Evolutionary conservation across 2,797 vertebrate species (phyloP).

Genomic region (Cirrhinus molitorella): DNA sequence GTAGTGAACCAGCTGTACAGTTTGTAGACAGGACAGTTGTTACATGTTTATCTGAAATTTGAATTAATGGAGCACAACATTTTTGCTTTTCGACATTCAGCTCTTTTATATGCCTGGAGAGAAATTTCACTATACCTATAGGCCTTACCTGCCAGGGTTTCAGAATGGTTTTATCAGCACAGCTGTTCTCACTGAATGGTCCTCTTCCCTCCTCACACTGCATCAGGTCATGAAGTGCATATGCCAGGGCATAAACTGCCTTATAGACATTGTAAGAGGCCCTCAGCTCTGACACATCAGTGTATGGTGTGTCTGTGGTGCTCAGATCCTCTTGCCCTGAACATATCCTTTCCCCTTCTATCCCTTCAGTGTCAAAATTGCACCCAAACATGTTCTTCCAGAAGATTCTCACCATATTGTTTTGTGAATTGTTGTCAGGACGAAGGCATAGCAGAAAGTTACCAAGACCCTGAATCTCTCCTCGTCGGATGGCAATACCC

Average conservation of each 20-base stretch:
- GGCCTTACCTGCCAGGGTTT: conserved; percentile 76
- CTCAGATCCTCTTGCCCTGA: conserved; percentile 58
- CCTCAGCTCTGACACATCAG: conserved; percentile 67
- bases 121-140: conserved; percentile 8
- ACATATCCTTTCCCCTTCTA: conserved; percentile 55
- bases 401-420: conserved; percentile 56
- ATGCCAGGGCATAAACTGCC: conserved; percentile 75
- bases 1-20: conserved; percentile 70
- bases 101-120: neutral
- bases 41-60: conserved; percentile 32
- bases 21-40: neutral
- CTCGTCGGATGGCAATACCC: conserved; percentile 70
- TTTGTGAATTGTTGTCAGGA: conserved; percentile 49
- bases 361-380: conserved; percentile 39
- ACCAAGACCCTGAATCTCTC: conserved; percentile 71
- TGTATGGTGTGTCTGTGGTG: conserved; percentile 60
- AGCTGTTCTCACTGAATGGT: conserved; percentile 69
- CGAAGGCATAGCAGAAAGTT: conserved; percentile 64
- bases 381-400: conserved; percentile 62
- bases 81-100: conserved; percentile 2
- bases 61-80: neutral
- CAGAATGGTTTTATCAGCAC: conserved; percentile 66
- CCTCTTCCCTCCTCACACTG: conserved; percentile 70
- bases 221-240: conserved; percentile 70
- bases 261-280: conserved; percentile 68